phyloP scores from a whole-genome alignment of 2,113 vertebrate species.

The Thalassoma bifasciatum region DNA sequence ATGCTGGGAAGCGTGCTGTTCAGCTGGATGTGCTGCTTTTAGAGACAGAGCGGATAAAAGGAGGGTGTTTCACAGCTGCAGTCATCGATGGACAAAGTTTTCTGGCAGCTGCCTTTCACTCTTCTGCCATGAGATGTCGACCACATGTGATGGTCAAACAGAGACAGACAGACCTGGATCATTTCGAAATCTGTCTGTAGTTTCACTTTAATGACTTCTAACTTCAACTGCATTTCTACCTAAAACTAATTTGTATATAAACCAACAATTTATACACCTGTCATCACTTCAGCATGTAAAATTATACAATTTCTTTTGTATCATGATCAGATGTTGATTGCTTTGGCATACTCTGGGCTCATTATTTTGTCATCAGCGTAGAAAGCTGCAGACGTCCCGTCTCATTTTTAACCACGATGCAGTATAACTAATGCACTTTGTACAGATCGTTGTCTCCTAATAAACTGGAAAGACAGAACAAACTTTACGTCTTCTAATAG shows the following conservation, averaged over 20 bases:
- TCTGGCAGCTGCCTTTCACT: conserved; percentile 56
- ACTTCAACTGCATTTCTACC: conserved; percentile 51
- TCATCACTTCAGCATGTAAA: conserved; percentile 45
- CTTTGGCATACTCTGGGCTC: neutral
- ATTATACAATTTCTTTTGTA: conserved; percentile 45
- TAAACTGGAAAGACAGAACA: conserved; percentile 27
- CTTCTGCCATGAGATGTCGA: conserved; percentile 34
- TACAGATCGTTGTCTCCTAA: conserved; percentile 53
- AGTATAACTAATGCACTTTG: conserved; percentile 63
- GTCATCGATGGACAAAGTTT: conserved; percentile 54
- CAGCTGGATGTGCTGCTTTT: conserved; percentile 61
- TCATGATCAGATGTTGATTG: conserved; percentile 28
- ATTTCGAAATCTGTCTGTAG: conserved; percentile 27
- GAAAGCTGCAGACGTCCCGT: conserved; percentile 24
- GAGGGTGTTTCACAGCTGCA: conserved; percentile 45
- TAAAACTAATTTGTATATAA: conserved; percentile 62
- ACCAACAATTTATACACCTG: conserved; percentile 51
- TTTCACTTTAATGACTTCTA: conserved; percentile 44
- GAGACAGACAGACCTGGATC: conserved; percentile 47
- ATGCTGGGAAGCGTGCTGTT: conserved; percentile 62
- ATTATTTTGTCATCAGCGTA: neutral
- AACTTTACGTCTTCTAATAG: conserved; percentile 29
- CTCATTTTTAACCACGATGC: conserved; percentile 35
- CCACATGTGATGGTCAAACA: conserved; percentile 42
- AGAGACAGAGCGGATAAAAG: conserved; percentile 41